Base-by-base conservation (phyloP, 2,888 invertebrate species). In the Spodoptera picta region DNA sequence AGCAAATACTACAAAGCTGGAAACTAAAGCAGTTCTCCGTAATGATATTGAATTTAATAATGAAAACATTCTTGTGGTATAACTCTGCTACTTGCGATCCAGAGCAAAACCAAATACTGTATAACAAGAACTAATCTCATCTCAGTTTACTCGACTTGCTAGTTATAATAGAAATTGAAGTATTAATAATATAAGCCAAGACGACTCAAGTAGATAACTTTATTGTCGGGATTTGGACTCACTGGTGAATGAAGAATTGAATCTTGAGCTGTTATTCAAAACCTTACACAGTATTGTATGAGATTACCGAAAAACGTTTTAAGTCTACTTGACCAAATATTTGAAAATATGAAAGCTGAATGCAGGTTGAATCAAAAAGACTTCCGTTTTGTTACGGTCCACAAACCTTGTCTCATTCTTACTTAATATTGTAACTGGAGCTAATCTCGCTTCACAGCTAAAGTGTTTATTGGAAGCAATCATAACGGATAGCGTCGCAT, bases 401-500 rank as follows among this genome's bases (percentile, higher is more conserved):
- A 44, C 46, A 52, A 27, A 57, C 51, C 60, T 56, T 46, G 52
- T 60, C 60, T 54, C 46, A 62, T 69, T 62, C 47, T 47, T 48
- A 55, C 62, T 55, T 62, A 31, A 56, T 56, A 41, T 46, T 23
- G 55, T 60, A 59, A 58, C 53, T 53, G 69, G 59, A 58, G 56
- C 69, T 46, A 60, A 56, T 69, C 42, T 58, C 46, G 46, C 57
- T 55, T 60, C 58, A 49, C 61, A 50, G 49, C 57, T 76, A 47
- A 69, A 67, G 70, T 79, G 68, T 73, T 69, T 69, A 71, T 65
- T 57, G 60, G 53, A 63, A 60, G 73, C 67, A 65, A 76, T 79
- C 71, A 81, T 81, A 79, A 81, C 81, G 76, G 77, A 72, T 71
- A 68, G 64, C 58, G 58, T 63, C 60, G 72, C 64, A 79, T 83